Evolutionary conservation across 2,113 vertebrate genomes (phyloP).

Genomic region (Vireo altiloquus): DNA sequence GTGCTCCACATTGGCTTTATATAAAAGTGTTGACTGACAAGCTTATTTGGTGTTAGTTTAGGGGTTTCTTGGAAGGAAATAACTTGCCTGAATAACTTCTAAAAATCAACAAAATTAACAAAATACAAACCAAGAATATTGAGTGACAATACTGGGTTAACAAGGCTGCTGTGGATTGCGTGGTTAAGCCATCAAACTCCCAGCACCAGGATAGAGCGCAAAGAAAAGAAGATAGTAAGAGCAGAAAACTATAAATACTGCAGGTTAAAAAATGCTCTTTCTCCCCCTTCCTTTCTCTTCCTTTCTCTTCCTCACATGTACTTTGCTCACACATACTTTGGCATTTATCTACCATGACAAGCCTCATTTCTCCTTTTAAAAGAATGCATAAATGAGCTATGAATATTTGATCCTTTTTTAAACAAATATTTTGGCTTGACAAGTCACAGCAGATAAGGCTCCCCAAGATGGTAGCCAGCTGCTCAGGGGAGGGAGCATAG

Average conservation of each 20-base stretch:
- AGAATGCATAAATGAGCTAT: conserved; percentile 55
- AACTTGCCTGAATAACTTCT: not conserved
- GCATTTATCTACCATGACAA: conserved; percentile 52
- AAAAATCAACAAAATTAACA: conserved; percentile 17
- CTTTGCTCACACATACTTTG: not conserved
- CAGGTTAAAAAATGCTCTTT: not conserved
- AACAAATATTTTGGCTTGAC: conserved; percentile 59
- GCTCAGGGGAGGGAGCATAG: not conserved
- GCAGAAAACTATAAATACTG: not conserved
- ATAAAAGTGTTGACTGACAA: conserved; percentile 59
- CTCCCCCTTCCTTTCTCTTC: not conserved
- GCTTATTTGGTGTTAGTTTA: conserved; percentile 33
- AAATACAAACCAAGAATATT: not conserved
- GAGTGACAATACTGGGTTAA: not conserved
- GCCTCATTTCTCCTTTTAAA: conserved; percentile 42
- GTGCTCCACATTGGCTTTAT: conserved; percentile 11
- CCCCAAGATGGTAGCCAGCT: conserved; percentile 52
- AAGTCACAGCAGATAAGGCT: conserved; percentile 54
- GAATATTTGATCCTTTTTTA: conserved; percentile 67
- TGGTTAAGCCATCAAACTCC: accelerated
- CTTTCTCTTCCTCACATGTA: not conserved
- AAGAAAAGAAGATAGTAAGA: not conserved
- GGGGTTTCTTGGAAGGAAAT: conserved; percentile 29
- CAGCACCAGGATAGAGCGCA: not conserved
- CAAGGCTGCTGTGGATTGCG: not conserved